Evolutionary conservation across 2,113 vertebrate genomes (phyloP).

Genomic region (Heliornis fulica): DNA sequence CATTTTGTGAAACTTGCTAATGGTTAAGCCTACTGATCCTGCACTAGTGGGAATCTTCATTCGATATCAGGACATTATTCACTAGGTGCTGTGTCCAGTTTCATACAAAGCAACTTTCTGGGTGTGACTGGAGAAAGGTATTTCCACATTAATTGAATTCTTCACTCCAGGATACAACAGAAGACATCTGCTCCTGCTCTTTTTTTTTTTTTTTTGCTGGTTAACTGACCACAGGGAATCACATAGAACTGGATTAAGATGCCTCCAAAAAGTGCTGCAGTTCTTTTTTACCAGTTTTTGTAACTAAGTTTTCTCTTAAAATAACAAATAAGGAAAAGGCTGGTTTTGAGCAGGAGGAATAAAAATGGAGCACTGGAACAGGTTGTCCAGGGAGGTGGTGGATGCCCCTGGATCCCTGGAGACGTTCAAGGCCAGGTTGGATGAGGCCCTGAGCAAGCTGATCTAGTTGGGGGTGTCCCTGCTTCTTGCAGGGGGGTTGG

Average conservation of each 20-base stretch:
- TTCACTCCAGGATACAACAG: background rate
- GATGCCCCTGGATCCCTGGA: too few species aligned
- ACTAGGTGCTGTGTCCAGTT: background rate
- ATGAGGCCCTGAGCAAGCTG: too few species aligned
- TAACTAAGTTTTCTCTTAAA: background rate
- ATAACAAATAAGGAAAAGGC: rapidly evolving
- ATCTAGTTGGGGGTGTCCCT: too few species aligned
- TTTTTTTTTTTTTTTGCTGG: background rate
- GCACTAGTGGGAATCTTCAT: slow-evolving; percentile 11
- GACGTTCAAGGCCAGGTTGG: too few species aligned
- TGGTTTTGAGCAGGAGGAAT: background rate
- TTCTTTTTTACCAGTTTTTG: background rate
- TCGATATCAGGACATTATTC: background rate
- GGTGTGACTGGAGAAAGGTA: background rate
- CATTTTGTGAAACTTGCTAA: slow-evolving; percentile 84
- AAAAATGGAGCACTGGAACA: too few species aligned
- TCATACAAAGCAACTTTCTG: background rate
- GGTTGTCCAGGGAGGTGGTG: too few species aligned
- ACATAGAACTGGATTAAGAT: background rate
- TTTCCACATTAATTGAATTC: background rate
- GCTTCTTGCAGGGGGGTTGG: too few species aligned
- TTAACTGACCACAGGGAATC: background rate
- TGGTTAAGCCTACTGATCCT: slow-evolving; percentile 69
- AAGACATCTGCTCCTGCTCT: background rate
- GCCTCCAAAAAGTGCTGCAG: background rate